Base-by-base conservation (phyloP, 2,113 vertebrate species). In the Brachirus orientalis region DNA sequence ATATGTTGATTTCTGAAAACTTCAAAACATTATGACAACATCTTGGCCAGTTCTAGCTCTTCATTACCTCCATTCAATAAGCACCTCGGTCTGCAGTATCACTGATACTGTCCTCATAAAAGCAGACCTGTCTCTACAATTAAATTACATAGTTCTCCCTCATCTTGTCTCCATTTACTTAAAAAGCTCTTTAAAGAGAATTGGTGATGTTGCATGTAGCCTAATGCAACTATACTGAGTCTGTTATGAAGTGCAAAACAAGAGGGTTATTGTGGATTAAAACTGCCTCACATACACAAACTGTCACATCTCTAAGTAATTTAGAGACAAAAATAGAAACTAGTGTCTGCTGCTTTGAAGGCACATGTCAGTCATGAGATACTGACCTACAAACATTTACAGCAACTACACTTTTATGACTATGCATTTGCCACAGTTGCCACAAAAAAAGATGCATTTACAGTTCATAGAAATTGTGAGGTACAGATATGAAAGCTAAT, bases 351-450 rank as follows among this genome's bases (percentile, higher is more conserved):
- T 60, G 75, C 63, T 82, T 69, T 69, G 48, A 77, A 72, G 69
- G 69, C 63, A 51, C 66, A 75, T 69, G 58, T 38, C 47, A 47
- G 87, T 91, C 87, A 92, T 83, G 84, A 63, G 88, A 87, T 48
- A 0, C 47, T 44, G 61, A 64, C 22, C n/a, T 12, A 16, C 50
- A 52, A 14, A 57, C 44, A 36, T 2, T n/a, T 10, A 3, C 1
- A 19, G 22, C 22, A 28, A 28, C 22, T 28, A 5, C 22, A 28
- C 5, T 28, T 28, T 3, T 28, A 28, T n/a, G n/a, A n/a, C n/a
- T n/a, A n/a, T n/a, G n/a, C n/a, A n/a, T n/a, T n/a, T n/a, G n/a
- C n/a, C n/a, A n/a, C n/a, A n/a, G n/a, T n/a, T n/a, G n/a, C n/a
- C n/a, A n/a, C n/a, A n/a, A n/a, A n/a, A n/a, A n/a, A n/a, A n/a